phyloP scores from a whole-genome alignment of 2,888 invertebrate species.

The Netelia melanura region DNA sequence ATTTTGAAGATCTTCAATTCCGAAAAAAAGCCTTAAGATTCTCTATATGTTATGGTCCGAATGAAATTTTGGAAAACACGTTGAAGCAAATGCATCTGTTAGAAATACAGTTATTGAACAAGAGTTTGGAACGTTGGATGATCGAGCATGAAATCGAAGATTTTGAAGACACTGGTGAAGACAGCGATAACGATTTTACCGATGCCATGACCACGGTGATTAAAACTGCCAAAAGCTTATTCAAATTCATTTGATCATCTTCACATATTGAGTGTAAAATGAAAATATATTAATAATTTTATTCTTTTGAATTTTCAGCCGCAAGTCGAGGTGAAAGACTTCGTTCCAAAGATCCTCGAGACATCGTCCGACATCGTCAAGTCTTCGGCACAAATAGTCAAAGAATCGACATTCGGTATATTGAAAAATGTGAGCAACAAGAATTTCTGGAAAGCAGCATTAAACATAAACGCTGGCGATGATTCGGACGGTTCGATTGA shows the following conservation, averaged over 20 bases:
- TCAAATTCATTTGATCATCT: conserved; percentile 21
- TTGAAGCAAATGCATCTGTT: conserved; percentile 80
- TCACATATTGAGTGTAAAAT: conserved; percentile 17
- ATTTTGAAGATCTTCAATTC: conserved; percentile 83
- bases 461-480: conserved; percentile 75
- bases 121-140: conserved; percentile 79
- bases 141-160: conserved; percentile 74
- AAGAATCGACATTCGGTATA: conserved; percentile 83
- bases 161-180: conserved; percentile 83
- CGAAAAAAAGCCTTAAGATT: conserved; percentile 80
- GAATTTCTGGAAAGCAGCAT: conserved; percentile 83
- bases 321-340: conserved; percentile 79
- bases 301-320: conserved; percentile 72
- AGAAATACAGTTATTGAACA: conserved; percentile 81
- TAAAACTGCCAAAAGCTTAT: conserved; percentile 23
- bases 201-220: conserved; percentile 87
- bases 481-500: conserved; percentile 71
- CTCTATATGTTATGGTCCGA: conserved; percentile 81
- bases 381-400: conserved; percentile 82
- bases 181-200: conserved; percentile 86
- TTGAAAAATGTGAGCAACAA: conserved; percentile 82
- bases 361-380: conserved; percentile 85
- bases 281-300: conserved; percentile 28
- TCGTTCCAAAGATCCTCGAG: conserved; percentile 81
- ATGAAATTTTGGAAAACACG: conserved; percentile 78